Base-by-base conservation (phyloP, 2,888 invertebrate species). In the Aphrophora alni region DNA sequence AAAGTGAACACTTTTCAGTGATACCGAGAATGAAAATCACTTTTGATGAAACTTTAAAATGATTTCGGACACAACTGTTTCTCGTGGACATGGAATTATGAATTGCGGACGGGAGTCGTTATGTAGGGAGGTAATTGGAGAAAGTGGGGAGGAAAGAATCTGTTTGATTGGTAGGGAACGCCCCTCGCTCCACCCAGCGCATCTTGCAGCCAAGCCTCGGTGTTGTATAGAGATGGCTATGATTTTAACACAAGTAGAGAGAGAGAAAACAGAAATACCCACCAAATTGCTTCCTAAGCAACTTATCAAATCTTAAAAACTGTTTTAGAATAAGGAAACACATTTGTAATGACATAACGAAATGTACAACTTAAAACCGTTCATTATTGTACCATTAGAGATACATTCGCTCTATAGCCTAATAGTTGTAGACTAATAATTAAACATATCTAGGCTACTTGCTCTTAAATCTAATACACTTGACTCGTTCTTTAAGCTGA, bases 61-160 rank as follows among this genome's bases (percentile, higher is more conserved):
- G 59, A 59, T 59, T 59, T 59, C 59, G 59, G 59, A 59, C 59
- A 59, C 59, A 21, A 59, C 59, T 59, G 59, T 59, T 59, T 59
- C 59, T n/a, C 21, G 59, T 59, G 59, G 59, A 21, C 59, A 59
- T 59, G 59, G 59, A 59, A 59, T 59, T 59, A 59, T 59, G 59
- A 59, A 59, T 59, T 59, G 59, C 59, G 21, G 21, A 59, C 59
- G 59, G 59, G n/a, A 59, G 59, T 21, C 59, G 59, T 59, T 59
- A 59, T 59, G 59, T 59, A 59, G 59, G 59, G 59, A 59, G 59
- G 59, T 59, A 59, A 59, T 59, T 59, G 59, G 59, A 59, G 59
- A 59, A 59, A 59, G 59, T 59, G 59, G 59, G 59, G 59, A 59
- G 59, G 21, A 59, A 59, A 59, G 59, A 59, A 59, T 59, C 59